Evolutionary conservation across 1,140 invertebrate genomes (phyloP), one percentile per base, ranked within the genome.

Genomic region (Onthophagus taurus): DNA sequence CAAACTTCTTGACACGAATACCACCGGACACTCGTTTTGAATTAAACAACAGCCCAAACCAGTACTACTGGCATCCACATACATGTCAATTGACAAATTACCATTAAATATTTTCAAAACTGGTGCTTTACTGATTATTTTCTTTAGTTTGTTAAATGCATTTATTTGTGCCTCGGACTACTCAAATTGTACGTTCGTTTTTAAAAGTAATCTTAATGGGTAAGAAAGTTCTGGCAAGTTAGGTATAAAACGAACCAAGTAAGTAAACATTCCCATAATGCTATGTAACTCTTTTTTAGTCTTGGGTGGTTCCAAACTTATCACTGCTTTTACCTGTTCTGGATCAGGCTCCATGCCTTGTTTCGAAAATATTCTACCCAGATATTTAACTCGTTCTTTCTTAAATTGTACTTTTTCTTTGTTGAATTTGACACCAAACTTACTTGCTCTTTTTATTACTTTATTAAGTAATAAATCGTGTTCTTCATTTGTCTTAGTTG

Each of bases 331-430:
- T 29, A 29, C 24, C 7, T 29, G n/a, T 8, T n/a, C n/a, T n/a
- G 24, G 24, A 29, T 29, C 24, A 29, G 24, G 24, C n/a, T n/a
- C n/a, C 7, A 29, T n/a, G n/a, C 24, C 24, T 29, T 29, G 24
- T 29, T 29, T n/a, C n/a, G 24, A 29, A n/a, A 29, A 29, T 8
- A 29, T n/a, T n/a, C n/a, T 7, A 7, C 24, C 24, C n/a, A 29
- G n/a, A n/a, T n/a, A n/a, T n/a, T n/a, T n/a, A n/a, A n/a, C 24
- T 29, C n/a, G 7, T n/a, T 29, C 24, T 29, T 29, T 29, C n/a
- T 48, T 48, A 35, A 42, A 53, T 46, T 53, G 51, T 30, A 51
- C 26, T 41, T 51, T 47, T 16, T 37, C 23, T 23, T 17, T 41
- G 39, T 48, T 48, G 35, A 53, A 51, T 41, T 33, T 49, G 33